phyloP scores from a whole-genome alignment of 2,888 invertebrate species.

The Rhamphomyia laevipes region DNA sequence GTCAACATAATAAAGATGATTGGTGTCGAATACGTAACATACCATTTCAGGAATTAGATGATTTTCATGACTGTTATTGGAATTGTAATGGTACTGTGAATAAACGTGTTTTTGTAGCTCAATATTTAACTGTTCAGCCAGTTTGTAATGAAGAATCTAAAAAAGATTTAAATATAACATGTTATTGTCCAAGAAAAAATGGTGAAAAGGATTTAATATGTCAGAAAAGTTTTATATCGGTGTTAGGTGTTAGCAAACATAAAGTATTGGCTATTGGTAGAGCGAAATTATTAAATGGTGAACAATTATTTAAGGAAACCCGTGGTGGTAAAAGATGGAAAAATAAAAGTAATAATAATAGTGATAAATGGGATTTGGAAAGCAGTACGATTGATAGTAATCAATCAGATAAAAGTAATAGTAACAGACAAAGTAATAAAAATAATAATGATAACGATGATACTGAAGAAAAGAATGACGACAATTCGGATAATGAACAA shows the following conservation, averaged over 20 bases:
- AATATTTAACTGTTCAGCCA: not conserved
- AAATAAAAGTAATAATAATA: not conserved
- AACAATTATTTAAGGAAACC: not conserved
- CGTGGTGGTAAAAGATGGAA: not conserved
- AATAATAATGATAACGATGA: not conserved
- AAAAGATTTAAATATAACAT: not conserved
- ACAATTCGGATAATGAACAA: not conserved
- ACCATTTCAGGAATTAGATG: not conserved
- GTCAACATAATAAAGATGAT: not conserved
- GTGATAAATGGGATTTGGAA: not conserved
- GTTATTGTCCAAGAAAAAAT: not conserved
- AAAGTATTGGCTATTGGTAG: not conserved
- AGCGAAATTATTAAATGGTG: not conserved
- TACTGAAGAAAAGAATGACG: not conserved
- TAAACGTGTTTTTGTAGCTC: not conserved
- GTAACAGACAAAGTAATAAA: not conserved
- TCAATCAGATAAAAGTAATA: not conserved
- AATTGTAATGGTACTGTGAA: not conserved
- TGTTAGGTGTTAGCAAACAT: conserved; percentile 1
- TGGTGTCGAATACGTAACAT: not conserved
- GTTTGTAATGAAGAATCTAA: not conserved
- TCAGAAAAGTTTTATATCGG: not conserved
- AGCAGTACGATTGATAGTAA: not conserved
- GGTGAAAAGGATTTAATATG: not conserved
- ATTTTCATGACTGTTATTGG: conserved; percentile 1